Percentiles rank a stretch among this genome's conserved stretches.
Evolutionary conservation across 2,797 vertebrate genomes (phyloP).

Genomic region (Sebastes minor): DNA sequence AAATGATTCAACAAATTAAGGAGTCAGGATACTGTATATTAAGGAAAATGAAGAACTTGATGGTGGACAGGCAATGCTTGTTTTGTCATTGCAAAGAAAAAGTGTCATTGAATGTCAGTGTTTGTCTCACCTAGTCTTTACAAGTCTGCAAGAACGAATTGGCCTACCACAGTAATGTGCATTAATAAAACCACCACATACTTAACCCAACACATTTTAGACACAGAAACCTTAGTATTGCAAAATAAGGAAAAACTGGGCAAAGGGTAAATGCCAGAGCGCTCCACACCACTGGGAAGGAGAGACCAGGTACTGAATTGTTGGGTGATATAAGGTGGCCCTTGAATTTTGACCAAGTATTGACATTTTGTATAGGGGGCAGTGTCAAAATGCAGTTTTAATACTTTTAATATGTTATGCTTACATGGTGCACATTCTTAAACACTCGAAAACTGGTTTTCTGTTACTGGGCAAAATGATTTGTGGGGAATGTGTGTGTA

Average conservation of each 20-base stretch:
- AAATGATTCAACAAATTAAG: neutral
- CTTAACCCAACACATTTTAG: neutral
- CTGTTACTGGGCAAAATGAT: neutral
- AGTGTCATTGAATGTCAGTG: neutral
- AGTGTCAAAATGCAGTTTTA: neutral
- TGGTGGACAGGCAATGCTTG: neutral
- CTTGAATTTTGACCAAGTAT: neutral
- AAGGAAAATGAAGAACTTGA: neutral
- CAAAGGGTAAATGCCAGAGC: neutral
- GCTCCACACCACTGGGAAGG: neutral
- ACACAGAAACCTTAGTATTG: neutral
- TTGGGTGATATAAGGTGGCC: no score
- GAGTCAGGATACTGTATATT: neutral
- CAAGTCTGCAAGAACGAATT: neutral
- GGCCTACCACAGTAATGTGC: neutral
- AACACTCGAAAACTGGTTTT: neutral
- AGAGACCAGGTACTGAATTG: neutral
- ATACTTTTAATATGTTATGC: neutral
- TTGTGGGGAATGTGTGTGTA: neutral
- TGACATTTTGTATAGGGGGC: neutral
- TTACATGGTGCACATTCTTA: neutral
- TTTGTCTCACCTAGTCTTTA: neutral
- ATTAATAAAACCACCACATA: neutral
- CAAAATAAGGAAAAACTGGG: neutral
- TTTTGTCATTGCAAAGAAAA: neutral